These are phyloP conservation scores for Dynastes grantii DNA, from an alignment of 2,888 invertebrate species.

Conservation along the genomic window DNA sequence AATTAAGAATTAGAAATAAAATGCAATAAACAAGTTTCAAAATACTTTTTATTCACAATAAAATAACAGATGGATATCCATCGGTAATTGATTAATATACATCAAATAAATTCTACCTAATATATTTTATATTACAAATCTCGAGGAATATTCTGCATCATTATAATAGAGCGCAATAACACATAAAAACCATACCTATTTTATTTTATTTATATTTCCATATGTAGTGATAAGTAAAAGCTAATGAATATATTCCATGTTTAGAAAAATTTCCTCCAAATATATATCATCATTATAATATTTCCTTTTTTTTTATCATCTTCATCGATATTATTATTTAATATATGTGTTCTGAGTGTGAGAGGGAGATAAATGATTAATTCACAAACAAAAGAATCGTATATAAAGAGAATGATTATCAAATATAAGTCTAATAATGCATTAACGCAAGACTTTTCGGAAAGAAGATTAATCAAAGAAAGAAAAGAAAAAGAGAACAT, in stretches of 20 bases:
- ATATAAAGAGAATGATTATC: constrained; percentile 34
- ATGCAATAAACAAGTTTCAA: constrained; percentile 51
- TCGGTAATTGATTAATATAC: constrained; percentile 58
- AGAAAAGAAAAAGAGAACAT: constrained; percentile 10
- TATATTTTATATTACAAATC: constrained; percentile 54
- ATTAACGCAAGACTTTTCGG: constrained; percentile 31
- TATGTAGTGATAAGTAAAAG: constrained; percentile 56
- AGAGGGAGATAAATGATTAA: constrained; percentile 39
- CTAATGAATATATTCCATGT: constrained; percentile 53
- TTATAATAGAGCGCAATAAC: constrained; percentile 54
- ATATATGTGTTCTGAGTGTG: constrained; percentile 5
- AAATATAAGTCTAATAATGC: constrained; percentile 32
- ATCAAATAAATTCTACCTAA: constrained; percentile 58
- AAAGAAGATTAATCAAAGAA: constrained; percentile 30
- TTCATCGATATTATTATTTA: constrained; percentile 19
- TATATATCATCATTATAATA: constrained; percentile 44
- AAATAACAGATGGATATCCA: constrained; percentile 58
- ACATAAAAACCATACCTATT: constrained; percentile 56
- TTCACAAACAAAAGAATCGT: constrained; percentile 42
- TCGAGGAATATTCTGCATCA: constrained; percentile 51
- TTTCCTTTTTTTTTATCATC: constrained; percentile 36
- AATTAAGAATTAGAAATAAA: neutral
- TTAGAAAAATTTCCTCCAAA: constrained; percentile 49
- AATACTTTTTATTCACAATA: constrained; percentile 57
- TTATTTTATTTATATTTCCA: constrained; percentile 53